Evolutionary conservation across 2,888 invertebrate genomes (phyloP).

Genomic region (Dicyrtomina minuta): DNA sequence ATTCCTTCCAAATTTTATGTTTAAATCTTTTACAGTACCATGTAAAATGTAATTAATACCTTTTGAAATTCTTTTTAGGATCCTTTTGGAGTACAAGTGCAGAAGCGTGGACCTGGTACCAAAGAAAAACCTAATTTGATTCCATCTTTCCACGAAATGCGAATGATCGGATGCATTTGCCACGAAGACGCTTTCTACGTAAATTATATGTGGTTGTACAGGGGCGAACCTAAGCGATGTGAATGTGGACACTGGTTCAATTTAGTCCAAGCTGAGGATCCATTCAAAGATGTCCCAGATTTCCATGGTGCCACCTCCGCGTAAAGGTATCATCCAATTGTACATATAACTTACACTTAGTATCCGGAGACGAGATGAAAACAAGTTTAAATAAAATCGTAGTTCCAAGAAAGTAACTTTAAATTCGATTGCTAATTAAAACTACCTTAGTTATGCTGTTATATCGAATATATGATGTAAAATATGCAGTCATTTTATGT

Average conservation of each 20-base stretch:
- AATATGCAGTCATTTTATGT: neutral
- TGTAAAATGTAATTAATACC: neutral
- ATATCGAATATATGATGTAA: neutral
- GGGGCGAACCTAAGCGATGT: conserved; percentile 85
- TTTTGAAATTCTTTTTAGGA: no score
- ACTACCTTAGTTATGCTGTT: neutral
- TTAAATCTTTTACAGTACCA: neutral
- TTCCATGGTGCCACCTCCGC: neutral
- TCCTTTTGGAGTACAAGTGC: conserved; percentile 69
- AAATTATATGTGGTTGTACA: conserved; percentile 94
- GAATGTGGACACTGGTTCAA: conserved; percentile 98
- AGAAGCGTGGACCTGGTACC: conserved; percentile 78
- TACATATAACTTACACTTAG: neutral
- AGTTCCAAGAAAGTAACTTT: conserved; percentile 4
- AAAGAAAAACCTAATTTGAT: conserved; percentile 83
- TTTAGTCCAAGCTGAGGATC: conserved; percentile 64
- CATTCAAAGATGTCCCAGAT: conserved; percentile 41
- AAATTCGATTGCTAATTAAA: neutral
- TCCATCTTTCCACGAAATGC: conserved; percentile 84
- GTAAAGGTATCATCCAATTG: conserved; percentile 12
- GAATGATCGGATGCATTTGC: conserved; percentile 93
- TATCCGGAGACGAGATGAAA: neutral
- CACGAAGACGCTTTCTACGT: conserved; percentile 88
- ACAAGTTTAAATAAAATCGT: conserved; percentile 4
- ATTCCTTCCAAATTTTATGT: neutral